Evolutionary conservation across 2,113 vertebrate species (phyloP).

Genomic region (Equus przewalskii): DNA sequence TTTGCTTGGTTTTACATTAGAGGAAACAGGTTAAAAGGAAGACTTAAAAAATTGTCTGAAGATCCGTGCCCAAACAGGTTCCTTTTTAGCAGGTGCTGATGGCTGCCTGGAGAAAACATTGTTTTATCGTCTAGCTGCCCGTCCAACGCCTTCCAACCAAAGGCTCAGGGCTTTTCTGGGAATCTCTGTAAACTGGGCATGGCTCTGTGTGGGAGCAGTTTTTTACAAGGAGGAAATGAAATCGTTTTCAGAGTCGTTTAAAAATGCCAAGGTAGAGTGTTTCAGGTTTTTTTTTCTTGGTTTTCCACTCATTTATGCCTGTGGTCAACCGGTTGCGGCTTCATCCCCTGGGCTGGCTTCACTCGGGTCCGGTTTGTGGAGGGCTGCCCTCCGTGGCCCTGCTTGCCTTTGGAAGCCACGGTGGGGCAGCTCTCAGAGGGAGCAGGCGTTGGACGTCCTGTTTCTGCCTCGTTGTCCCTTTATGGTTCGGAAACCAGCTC

Average conservation of each 20-base stretch:
- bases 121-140: not conserved
- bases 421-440: not conserved
- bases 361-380: not conserved
- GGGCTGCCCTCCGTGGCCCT: not conserved
- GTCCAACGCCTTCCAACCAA: not conserved
- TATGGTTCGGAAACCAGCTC: conserved; percentile 75
- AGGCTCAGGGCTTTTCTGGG: not conserved
- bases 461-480: conserved; percentile 75
- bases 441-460: conserved; percentile 20
- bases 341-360: not conserved
- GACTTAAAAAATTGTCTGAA: conserved; percentile 4
- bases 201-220: not conserved
- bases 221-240: conserved; percentile 29
- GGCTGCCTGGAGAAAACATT: not conserved
- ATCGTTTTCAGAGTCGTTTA: not conserved
- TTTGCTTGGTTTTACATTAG: not conserved
- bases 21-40: conserved; percentile 40
- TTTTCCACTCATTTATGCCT: not conserved
- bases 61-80: not conserved
- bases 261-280: not conserved
- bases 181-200: not conserved
- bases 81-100: not conserved
- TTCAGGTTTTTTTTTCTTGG: conserved; percentile 5
- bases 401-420: not conserved
- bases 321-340: not conserved